Percentiles rank a stretch among this genome's conserved stretches.
These are phyloP conservation scores for Pseudomyrmex sp. DNA, from an alignment of 1,140 invertebrate genomes.

Conservation along the genomic window DNA sequence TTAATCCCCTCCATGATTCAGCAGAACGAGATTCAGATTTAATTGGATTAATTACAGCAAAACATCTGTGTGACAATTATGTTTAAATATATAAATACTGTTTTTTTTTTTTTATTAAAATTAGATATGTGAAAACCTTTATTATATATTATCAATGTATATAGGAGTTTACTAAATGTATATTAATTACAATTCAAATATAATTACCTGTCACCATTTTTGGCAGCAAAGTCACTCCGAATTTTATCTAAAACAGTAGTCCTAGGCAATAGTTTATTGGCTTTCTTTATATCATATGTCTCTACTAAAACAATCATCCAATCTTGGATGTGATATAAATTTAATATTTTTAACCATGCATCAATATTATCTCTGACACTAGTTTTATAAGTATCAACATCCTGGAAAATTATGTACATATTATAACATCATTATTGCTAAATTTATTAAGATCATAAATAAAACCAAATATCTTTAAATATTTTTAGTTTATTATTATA, in stretches of 20 bases:
- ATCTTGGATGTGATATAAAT: slow-evolving; percentile 91
- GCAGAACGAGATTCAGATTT: slow-evolving; percentile 94
- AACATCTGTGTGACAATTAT: slow-evolving; percentile 88
- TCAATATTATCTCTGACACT: slow-evolving; percentile 95
- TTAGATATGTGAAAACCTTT: slow-evolving; percentile 1
- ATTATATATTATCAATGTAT: slow-evolving; percentile 10
- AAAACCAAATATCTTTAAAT: slow-evolving; percentile 1
- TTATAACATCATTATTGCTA: background rate
- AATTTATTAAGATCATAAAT: slow-evolving; percentile 43
- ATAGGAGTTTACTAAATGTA: background rate
- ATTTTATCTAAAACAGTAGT: slow-evolving; percentile 98
- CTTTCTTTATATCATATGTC: slow-evolving; percentile 95
- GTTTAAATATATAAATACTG: background rate
- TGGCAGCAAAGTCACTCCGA: slow-evolving; percentile 95
- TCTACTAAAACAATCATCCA: slow-evolving; percentile 98
- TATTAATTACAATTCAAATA: slow-evolving; percentile 20
- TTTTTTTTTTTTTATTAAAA: too few species aligned
- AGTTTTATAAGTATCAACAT: slow-evolving; percentile 95
- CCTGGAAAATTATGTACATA: slow-evolving; percentile 87
- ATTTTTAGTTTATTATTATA: slow-evolving; percentile 20
- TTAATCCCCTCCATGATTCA: slow-evolving; percentile 95
- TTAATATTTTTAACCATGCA: slow-evolving; percentile 93
- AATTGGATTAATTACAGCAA: slow-evolving; percentile 95
- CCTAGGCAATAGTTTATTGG: slow-evolving; percentile 96
- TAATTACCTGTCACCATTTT: slow-evolving; percentile 91